A percentile compares a stretch with the other conserved stretches of the same genome.
These are phyloP conservation scores for Meloe dianella DNA, from an alignment of 2,888 invertebrate species.

Conservation along the genomic window DNA sequence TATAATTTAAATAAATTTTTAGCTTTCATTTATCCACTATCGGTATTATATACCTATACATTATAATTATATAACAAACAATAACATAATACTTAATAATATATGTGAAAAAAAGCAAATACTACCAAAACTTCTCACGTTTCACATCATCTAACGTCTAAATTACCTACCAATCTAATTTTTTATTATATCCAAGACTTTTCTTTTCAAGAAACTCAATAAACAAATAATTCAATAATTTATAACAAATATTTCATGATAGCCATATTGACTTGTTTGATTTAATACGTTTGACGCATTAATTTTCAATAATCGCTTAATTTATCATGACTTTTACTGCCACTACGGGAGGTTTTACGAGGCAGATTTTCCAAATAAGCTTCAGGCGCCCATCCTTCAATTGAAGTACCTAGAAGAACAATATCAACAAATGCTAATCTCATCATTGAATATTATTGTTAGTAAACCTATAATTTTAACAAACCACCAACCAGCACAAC, in stretches of 20 bases:
- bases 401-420: slow-evolving; percentile 62
- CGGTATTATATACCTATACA: not conserved
- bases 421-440: not conserved
- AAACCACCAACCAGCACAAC: slow-evolving; percentile 97
- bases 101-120: not conserved
- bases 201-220: not conserved
- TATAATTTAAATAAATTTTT: not conserved
- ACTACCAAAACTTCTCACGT: not conserved
- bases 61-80: slow-evolving; percentile 4
- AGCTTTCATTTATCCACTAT: not conserved
- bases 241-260: not conserved
- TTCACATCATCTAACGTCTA: not conserved
- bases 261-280: not conserved
- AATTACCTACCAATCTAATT: not conserved
- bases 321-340: slow-evolving; percentile 70
- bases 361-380: slow-evolving; percentile 84
- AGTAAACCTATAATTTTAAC: slow-evolving; percentile 79
- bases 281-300: not conserved
- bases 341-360: slow-evolving; percentile 77
- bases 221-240: not conserved
- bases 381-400: slow-evolving; percentile 94
- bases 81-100: not conserved
- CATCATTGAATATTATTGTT: not conserved
- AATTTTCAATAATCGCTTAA: slow-evolving; percentile 39
- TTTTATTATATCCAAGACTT: not conserved